Conservation (phyloP, 2,888 invertebrate genomes). For the Chrysina gloriosa region DNA sequence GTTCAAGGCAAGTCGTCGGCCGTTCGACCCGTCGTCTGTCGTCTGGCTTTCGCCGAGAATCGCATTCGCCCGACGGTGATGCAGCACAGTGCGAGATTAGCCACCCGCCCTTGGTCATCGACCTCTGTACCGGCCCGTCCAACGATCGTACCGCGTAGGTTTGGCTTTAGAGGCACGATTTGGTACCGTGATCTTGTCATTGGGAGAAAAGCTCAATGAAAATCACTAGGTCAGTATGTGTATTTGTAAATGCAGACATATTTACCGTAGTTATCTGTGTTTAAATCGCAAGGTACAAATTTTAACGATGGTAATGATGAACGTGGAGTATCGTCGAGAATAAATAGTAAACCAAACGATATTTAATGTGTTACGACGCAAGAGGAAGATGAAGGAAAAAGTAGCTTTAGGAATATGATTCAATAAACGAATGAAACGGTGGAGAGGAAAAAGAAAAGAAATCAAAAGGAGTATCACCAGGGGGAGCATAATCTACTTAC, state of each 20-base stretch:
- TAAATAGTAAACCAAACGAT: too few relatives aligned
- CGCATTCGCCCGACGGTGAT: neutral
- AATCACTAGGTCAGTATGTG: constrained; percentile 56
- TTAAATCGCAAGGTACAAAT: too few relatives aligned
- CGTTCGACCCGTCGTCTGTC: constrained; percentile 2
- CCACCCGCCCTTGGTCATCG: constrained; percentile 28
- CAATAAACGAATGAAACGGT: too few relatives aligned
- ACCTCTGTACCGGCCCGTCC: constrained; percentile 10
- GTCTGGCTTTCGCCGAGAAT: constrained; percentile 10
- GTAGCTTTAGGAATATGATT: too few relatives aligned
- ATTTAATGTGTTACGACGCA: too few relatives aligned
- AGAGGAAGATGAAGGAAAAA: too few relatives aligned
- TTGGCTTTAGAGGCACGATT: constrained; percentile 1
- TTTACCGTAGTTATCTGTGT: too few relatives aligned
- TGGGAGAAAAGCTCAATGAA: constrained; percentile 55
- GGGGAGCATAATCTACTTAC: too few relatives aligned
- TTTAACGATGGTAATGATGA: too few relatives aligned
- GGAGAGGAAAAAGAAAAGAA: too few relatives aligned
- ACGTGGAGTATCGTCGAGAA: too few relatives aligned
- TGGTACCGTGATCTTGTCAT: constrained; percentile 51
- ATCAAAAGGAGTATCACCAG: too few relatives aligned
- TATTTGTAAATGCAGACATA: constrained; percentile 4
- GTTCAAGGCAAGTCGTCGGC: constrained; percentile 22
- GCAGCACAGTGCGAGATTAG: constrained; percentile 7
- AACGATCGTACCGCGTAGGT: neutral